Evolutionary conservation across 2,113 vertebrate species (phyloP).

Genomic region (Sterrhoptilus dennistouni): DNA sequence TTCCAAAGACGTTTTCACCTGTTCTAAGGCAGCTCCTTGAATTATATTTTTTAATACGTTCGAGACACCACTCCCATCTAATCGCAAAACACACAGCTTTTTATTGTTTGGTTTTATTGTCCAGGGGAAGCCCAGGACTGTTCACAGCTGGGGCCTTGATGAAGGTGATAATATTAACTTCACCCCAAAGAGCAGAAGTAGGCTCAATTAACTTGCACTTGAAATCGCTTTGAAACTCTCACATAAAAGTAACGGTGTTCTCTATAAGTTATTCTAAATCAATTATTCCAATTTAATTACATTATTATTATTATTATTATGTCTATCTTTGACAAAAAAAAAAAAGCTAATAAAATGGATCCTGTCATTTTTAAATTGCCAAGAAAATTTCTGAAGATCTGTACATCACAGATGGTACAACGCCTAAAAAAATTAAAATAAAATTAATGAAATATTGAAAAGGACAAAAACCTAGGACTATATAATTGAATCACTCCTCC

Average conservation of each 20-base stretch:
- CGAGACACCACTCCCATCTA: neutral
- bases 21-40: neutral
- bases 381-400: neutral
- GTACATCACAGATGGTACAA: neutral
- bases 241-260: neutral
- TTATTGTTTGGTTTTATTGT: neutral
- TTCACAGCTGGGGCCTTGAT: neutral
- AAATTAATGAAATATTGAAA: neutral
- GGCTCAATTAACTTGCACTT: neutral
- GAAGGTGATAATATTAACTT: neutral
- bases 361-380: neutral
- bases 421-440: neutral
- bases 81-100: neutral
- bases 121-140: neutral
- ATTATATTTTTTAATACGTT: neutral
- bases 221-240: neutral
- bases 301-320: neutral
- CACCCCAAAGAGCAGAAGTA: neutral
- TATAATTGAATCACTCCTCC: neutral
- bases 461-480: neutral
- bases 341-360: neutral
- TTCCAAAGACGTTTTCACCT: neutral
- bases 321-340: neutral
- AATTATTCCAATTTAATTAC: neutral
- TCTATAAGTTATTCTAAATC: neutral